Base-by-base conservation (phyloP, 2,113 vertebrate species). In the Sander lucioperca region DNA sequence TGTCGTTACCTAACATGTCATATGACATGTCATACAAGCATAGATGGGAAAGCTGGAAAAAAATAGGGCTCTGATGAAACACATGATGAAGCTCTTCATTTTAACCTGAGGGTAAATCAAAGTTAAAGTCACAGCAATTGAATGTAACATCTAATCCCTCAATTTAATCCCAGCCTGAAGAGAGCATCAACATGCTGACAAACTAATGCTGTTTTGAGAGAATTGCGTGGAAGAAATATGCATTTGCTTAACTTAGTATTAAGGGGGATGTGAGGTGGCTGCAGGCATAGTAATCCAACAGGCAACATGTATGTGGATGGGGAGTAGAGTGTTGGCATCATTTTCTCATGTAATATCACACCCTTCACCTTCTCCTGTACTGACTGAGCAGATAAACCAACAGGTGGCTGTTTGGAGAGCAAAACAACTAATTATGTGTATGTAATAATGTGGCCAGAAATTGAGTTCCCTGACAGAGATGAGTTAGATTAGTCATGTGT, bases 121-220 rank as follows among this genome's bases (percentile, higher is more conserved):
- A 68, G 65, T 77, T 82, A 63, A 80, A 86, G 79, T 82, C 82
- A 77, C 63, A 80, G 68, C 10, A 16, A 80, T 25, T 50, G 48
- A 82, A 80, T 71, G 64, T 63, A 75, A 73, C 51, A 78, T 79
- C 72, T 87, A 91, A 89, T 92, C 89, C 87, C 64, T 16, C 6
- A 6, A 30, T 82, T 71, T 89, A 91, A 88, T 87, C 86, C 86
- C 76, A 74, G 77, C 86, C 84, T 53, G 74, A 81, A 86, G 83
- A 84, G 36, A 62, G 65, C 64, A 74, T 90, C 75, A 63, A 84
- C 79, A 87, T 75, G 30, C 67, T 72, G 70, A 84, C 85, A 83
- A 89, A 85, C 83, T 78, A 86, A 89, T 79, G 67, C 64, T 84
- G 77, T 83, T 66, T 33, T 75, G 58, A 76, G 48, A 79, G 73